Percentiles rank a stretch among this genome's conserved stretches.
Evolutionary conservation across 2,113 vertebrate species (phyloP).

Genomic region (Epinephelus lanceolatus): DNA sequence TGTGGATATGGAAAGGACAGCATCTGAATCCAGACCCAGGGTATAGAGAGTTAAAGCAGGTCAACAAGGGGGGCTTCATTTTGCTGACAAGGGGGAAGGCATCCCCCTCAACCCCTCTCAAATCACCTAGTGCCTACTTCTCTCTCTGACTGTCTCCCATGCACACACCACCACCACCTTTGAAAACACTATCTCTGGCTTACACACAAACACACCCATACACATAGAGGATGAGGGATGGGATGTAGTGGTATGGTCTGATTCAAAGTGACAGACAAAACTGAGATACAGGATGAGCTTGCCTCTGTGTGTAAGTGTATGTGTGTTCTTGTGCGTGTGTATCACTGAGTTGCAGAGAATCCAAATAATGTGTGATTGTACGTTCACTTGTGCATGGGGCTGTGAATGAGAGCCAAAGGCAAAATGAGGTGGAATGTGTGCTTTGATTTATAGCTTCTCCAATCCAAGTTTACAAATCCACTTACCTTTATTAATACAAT

Average conservation of each 20-base stretch:
- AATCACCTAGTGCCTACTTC: too few relatives aligned
- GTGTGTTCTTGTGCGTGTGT: background rate
- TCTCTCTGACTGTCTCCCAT: too few relatives aligned
- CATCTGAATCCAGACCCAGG: too few relatives aligned
- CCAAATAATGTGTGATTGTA: background rate
- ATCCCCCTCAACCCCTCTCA: too few relatives aligned
- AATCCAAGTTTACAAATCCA: too few relatives aligned
- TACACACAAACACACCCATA: background rate
- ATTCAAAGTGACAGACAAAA: slow-evolving; percentile 24
- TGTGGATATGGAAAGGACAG: too few relatives aligned
- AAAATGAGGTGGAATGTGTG: background rate
- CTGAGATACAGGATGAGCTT: background rate
- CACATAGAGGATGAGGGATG: background rate
- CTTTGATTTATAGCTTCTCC: background rate
- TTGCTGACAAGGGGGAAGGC: too few relatives aligned
- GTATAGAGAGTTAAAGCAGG: too few relatives aligned
- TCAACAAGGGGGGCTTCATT: too few relatives aligned
- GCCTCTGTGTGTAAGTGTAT: background rate
- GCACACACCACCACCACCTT: too few relatives aligned
- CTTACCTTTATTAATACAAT: too few relatives aligned
- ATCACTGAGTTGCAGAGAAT: background rate
- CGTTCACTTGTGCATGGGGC: background rate
- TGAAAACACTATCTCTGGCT: too few relatives aligned
- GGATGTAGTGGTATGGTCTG: background rate
- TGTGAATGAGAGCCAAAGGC: background rate